Base-by-base conservation (phyloP, 2,113 vertebrate genomes). In the Gymnarchus niloticus region DNA sequence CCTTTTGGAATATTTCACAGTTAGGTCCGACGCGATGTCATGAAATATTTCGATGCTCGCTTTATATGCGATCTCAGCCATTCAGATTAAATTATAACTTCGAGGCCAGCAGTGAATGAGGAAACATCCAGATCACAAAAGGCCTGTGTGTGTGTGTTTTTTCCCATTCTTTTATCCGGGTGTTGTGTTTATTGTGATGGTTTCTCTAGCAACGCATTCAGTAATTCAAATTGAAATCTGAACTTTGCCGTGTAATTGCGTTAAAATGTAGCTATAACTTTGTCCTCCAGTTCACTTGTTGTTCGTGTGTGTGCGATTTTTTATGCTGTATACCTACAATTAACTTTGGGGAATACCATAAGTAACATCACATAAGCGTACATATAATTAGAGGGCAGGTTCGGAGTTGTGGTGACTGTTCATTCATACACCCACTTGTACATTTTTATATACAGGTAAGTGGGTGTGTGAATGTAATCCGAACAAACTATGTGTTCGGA, bases 141-240 rank as follows among this genome's bases (percentile, higher is more conserved):
- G 59, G n/a, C 33, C 12, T 65, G 25, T 73, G 33, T 73, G 6
- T 19, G 10, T 19, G 12, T 41, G 33, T 33, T 8, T 37, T 9
- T 73, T 41, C 19, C 19, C n/a, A n/a, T 37, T 37, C 7, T 23
- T 54, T 54, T 54, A 77, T 81, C 77, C 49, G 46, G 1, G 21
- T 49, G 6, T 49, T 1, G n/a, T 37, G 61, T 69, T 69, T 69
- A 69, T 73, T 49, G 48, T 49, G 46, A 3, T 25, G 48, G 48
- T 81, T 81, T 9, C 77, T 49, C 77, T 51, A 49, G 77, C 65
- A 73, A 73, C 65, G 65, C 65, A 73, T 28, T 33, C 65, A 73
- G 65, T 73, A 37, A 73, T 73, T 12, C 65, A 73, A 73, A 73
- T 41, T 3, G 7, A 69, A 73, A 73, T 73, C 65, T 73, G 65